phyloP scores from a whole-genome alignment of 2,888 invertebrate genomes.

The Papilio elwesi region DNA sequence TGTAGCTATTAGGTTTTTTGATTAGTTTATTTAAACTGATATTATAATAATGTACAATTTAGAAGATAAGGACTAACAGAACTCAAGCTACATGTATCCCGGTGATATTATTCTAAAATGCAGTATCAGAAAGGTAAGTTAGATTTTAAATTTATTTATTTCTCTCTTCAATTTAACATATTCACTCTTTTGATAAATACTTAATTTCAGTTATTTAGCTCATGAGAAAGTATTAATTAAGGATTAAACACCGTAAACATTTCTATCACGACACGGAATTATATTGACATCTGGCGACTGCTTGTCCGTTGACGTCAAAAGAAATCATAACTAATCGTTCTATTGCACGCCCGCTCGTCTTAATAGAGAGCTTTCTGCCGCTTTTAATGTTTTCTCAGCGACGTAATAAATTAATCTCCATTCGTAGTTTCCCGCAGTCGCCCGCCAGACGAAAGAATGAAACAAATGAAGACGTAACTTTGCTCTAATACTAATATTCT shows the following conservation, averaged over 20 bases:
- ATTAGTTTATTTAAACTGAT: too few species aligned
- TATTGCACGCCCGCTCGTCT: slow-evolving; percentile 72
- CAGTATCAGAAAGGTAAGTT: too few species aligned
- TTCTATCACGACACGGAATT: slow-evolving; percentile 55
- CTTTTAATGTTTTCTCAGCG: slow-evolving; percentile 78
- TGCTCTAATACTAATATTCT: slow-evolving; percentile 45
- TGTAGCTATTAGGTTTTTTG: too few species aligned
- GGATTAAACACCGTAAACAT: slow-evolving; percentile 20
- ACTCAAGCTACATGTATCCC: too few species aligned
- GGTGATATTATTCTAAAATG: too few species aligned
- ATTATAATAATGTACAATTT: too few species aligned
- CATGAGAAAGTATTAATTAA: neutral
- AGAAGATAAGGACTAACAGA: too few species aligned
- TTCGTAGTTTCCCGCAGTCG: slow-evolving; percentile 60
- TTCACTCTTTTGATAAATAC: too few species aligned
- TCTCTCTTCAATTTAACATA: too few species aligned
- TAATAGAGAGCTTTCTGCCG: slow-evolving; percentile 76
- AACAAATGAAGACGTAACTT: slow-evolving; percentile 62
- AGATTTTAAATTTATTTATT: too few species aligned
- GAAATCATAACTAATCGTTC: slow-evolving; percentile 82
- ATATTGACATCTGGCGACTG: slow-evolving; percentile 48
- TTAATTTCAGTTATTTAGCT: too few species aligned
- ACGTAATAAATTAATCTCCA: slow-evolving; percentile 83
- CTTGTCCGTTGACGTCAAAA: slow-evolving; percentile 72
- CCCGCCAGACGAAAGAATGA: slow-evolving; percentile 44